Base-by-base conservation (phyloP, 1,140 invertebrate species). In the Tribolium castaneum region DNA sequence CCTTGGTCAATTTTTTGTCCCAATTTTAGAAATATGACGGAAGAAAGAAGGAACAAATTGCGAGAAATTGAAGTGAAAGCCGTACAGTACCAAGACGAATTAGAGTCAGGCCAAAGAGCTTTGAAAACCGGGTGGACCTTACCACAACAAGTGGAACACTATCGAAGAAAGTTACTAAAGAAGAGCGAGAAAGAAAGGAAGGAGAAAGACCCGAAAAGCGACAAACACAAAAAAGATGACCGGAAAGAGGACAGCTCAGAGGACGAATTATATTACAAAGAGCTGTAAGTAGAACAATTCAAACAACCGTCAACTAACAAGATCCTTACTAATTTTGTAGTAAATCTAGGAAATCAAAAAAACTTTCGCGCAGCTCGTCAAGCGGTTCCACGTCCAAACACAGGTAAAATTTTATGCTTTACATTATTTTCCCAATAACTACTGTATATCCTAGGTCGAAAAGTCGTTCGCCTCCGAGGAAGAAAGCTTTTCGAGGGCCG, bases 61-160 rank as follows among this genome's bases (percentile, higher is more conserved):
- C 90, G 97, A 70, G 97, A 98, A 87, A 96, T 99, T 82, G 97
- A 99, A 90, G 88, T 98, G 51, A 97, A 97, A 89, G 96, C 96
- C 10, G 91, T 98, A 88, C 95, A 97, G 84, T 99, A 98, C 89
- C 97, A 98, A 88, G 97, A 99, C 89, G 97, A 99, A 87, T 87
- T 99, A 52, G 97, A 99, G 88, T 93, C 92, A 12, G 96, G 97
- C 2, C 91, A 92, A 83, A 89, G 94, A 75, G 90, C 89, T 45
- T 85, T 95, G 1, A 96, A 97, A 87, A 87, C 92, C 14, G 94
- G 93, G 5, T 94, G 96, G 91, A 91, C 92, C 9, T 90, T 96
- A 77, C 86, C 90, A 70, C 92, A 95, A 84, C 96, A 98, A 89
- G 93, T 98, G 0, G 94, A 97, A 86, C 94, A 97, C 88, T 98